Evolutionary conservation across 2,113 vertebrate species (phyloP).

Genomic region (Eonycteris spelaea): DNA sequence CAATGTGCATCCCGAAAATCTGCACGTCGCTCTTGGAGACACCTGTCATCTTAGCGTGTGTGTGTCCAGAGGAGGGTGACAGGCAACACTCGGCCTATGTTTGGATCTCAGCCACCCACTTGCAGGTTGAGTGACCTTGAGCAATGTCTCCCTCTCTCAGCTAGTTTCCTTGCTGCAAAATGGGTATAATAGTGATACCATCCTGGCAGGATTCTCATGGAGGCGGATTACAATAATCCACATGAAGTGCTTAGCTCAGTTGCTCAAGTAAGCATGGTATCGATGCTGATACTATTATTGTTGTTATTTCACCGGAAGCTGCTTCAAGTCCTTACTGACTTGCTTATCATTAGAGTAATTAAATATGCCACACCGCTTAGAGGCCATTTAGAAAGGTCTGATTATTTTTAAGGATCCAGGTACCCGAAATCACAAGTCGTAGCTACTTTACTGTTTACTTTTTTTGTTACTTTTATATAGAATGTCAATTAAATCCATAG

Average conservation of each 20-base stretch:
- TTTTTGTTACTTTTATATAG: neutral
- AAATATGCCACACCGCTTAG: neutral
- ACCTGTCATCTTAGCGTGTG: accelerated
- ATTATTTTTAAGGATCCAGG: neutral
- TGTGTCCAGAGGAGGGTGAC: neutral
- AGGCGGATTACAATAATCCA: accelerated
- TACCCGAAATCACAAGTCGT: accelerated
- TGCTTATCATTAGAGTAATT: neutral
- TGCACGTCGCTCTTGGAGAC: neutral
- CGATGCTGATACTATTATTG: accelerated
- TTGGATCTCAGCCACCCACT: neutral
- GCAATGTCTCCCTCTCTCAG: neutral
- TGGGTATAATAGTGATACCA: accelerated
- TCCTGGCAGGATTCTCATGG: neutral
- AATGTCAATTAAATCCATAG: neutral
- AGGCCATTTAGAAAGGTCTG: neutral
- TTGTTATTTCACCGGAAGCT: accelerated
- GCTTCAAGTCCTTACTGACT: neutral
- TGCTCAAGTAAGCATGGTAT: neutral
- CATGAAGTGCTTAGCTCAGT: accelerated
- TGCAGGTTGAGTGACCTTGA: neutral
- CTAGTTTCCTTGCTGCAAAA: neutral
- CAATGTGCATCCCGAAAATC: too few species aligned
- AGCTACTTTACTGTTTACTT: neutral
- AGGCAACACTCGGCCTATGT: accelerated